These are phyloP conservation scores for Phrynocephalus guinanensis DNA, from an alignment of 2,797 vertebrate genomes.

Conservation along the genomic window DNA sequence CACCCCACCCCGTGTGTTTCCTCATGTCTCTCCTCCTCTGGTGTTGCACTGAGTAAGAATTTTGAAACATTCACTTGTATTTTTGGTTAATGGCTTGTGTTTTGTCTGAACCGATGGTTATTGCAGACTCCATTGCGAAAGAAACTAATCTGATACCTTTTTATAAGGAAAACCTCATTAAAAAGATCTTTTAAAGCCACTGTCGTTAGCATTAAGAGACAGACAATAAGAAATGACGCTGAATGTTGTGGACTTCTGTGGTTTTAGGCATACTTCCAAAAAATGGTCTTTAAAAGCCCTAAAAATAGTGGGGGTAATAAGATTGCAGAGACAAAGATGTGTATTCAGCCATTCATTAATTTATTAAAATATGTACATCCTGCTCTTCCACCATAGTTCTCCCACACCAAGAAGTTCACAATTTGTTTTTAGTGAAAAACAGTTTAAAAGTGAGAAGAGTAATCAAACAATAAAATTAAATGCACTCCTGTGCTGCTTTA, in stretches of 20 bases:
- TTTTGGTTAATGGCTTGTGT: neutral
- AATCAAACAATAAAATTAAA: neutral
- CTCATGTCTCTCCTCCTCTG: neutral
- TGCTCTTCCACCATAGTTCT: neutral
- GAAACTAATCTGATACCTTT: neutral
- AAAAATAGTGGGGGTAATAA: too few species aligned
- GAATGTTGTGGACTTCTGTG: neutral
- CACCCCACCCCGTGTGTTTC: neutral
- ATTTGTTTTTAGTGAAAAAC: neutral
- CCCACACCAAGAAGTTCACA: neutral
- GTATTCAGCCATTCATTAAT: neutral
- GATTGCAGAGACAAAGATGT: neutral
- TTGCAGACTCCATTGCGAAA: neutral
- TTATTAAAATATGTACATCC: neutral
- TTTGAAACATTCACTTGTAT: neutral
- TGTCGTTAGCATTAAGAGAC: too few species aligned
- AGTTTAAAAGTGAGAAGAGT: neutral
- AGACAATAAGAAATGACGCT: neutral
- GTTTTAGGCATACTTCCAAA: neutral
- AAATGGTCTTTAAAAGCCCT: neutral
- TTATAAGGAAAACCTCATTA: neutral
- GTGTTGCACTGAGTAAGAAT: too few species aligned
- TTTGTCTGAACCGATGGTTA: neutral
- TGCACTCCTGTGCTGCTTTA: neutral
- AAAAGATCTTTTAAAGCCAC: neutral